These are phyloP conservation scores for Parnassius glacialis DNA, from an alignment of 2,888 invertebrate species.

Conservation along the genomic window DNA sequence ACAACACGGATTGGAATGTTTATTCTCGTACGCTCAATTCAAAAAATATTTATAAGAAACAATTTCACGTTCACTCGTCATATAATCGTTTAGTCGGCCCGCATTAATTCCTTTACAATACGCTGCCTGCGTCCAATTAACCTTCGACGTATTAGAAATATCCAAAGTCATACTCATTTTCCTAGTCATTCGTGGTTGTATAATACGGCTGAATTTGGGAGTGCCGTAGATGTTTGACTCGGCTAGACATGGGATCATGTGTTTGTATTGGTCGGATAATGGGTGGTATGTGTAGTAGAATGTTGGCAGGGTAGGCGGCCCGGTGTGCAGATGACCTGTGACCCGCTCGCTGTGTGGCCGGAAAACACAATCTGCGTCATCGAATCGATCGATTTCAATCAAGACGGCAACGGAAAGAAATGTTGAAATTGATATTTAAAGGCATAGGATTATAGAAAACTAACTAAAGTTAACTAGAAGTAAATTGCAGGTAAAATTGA, in stretches of 20 bases:
- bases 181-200: slow-evolving; percentile 53
- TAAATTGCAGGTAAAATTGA: too few species aligned
- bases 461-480: too few species aligned
- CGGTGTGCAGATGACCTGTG: slow-evolving; percentile 63
- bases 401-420: slow-evolving; percentile 28
- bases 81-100: slow-evolving; percentile 49
- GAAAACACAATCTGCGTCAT: slow-evolving; percentile 53
- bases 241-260: slow-evolving; percentile 29
- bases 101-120: slow-evolving; percentile 69
- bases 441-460: neutral
- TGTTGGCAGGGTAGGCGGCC: slow-evolving; percentile 63
- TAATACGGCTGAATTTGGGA: slow-evolving; percentile 39
- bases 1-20: slow-evolving; percentile 16
- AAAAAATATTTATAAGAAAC: slow-evolving; percentile 31
- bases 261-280: slow-evolving; percentile 35
- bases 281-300: slow-evolving; percentile 48
- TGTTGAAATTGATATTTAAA: slow-evolving; percentile 32
- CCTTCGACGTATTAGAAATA: slow-evolving; percentile 72
- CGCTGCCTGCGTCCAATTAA: slow-evolving; percentile 74
- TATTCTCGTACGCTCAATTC: slow-evolving; percentile 13
- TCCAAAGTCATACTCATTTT: slow-evolving; percentile 65
- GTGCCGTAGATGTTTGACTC: slow-evolving; percentile 28
- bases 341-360: slow-evolving; percentile 62
- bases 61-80: slow-evolving; percentile 39
- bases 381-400: slow-evolving; percentile 35